Evolutionary conservation across 2,888 invertebrate genomes (phyloP), one percentile per base, ranked within the genome.

Genomic region (Diarsia brunnea): DNA sequence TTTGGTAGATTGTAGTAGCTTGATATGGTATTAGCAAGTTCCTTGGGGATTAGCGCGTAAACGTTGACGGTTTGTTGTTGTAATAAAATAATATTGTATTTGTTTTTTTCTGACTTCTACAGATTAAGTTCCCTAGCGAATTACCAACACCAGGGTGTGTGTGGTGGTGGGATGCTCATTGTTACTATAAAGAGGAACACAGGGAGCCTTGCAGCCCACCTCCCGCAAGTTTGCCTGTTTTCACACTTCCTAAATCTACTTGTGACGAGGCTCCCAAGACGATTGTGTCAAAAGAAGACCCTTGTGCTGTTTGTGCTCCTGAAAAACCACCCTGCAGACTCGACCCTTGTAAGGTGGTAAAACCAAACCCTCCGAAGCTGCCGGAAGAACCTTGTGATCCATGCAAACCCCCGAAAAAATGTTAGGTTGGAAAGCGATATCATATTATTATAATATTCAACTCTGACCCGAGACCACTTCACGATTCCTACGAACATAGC

Each of bases 151-250:
- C 96, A 0, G 96, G 96, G 0, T 58, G 81, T 0, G 71, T 93
- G 1, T 96, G 94, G 94, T 94, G 94, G 94, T 96, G 95, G 93
- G 96, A 96, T 78, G 95, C 94, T 0, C 96, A 96, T 80, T 91
- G 90, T 77, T 95, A 94, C 84, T 96, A 90, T 80, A 93, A 93
- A 63, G 79, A 84, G 27, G 80, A 81, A 14, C 27, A 0, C 0
- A 75, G 77, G 5, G 0, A 5, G 10, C 79, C 84, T 51, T 60
- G 73, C 43, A 38, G 51, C n/a, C 49, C 78, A 4, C 51, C 77
- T 27, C 79, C 73, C 0, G 73, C 73, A 1, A 53, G 47, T 19
- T 2, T 60, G 14, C 61, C 82, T 19, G 43, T 55, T 60, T 43
- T 45, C 45, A 76, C 79, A 45, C 27, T 11, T 27, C 16, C 69